Evolutionary conservation across 1,140 invertebrate genomes (phyloP).

Genomic region (Whitmania pigra): DNA sequence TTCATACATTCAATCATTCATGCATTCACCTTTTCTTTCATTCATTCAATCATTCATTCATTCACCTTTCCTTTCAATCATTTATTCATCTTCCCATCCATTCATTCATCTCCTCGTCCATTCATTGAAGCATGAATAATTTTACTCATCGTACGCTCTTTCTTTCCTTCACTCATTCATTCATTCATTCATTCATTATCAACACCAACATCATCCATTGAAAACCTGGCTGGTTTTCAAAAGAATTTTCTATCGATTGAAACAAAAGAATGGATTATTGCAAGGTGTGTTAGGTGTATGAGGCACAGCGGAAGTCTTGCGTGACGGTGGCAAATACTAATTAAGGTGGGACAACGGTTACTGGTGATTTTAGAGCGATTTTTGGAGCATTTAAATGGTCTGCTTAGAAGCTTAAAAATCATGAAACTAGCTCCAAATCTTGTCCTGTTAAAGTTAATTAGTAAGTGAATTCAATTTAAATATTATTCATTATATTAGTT

Average conservation of each 20-base stretch:
- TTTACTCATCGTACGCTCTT: neutral
- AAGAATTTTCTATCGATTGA: neutral
- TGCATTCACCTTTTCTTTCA: neutral
- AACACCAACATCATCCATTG: neutral
- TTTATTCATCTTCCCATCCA: neutral
- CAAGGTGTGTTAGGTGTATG: too few relatives aligned
- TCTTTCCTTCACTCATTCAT: constrained; percentile 2
- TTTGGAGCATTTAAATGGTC: too few relatives aligned
- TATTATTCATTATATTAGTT: too few relatives aligned
- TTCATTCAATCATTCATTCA: neutral
- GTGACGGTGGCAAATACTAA: too few relatives aligned
- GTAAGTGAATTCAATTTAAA: too few relatives aligned
- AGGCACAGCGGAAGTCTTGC: too few relatives aligned
- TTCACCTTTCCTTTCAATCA: neutral
- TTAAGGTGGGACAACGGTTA: too few relatives aligned
- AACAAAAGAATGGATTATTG: neutral
- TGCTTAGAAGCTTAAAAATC: too few relatives aligned
- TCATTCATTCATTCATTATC: constrained; percentile 8
- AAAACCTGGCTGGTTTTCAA: neutral
- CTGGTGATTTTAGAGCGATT: too few relatives aligned
- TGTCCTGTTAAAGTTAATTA: too few relatives aligned
- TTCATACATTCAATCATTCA: neutral
- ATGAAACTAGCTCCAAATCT: too few relatives aligned
- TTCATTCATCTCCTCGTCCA: neutral
- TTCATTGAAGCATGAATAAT: neutral